Evolutionary conservation across 2,888 invertebrate species (phyloP), one percentile per base, ranked within the genome.

Genomic region (Nymphalis polychloros): DNA sequence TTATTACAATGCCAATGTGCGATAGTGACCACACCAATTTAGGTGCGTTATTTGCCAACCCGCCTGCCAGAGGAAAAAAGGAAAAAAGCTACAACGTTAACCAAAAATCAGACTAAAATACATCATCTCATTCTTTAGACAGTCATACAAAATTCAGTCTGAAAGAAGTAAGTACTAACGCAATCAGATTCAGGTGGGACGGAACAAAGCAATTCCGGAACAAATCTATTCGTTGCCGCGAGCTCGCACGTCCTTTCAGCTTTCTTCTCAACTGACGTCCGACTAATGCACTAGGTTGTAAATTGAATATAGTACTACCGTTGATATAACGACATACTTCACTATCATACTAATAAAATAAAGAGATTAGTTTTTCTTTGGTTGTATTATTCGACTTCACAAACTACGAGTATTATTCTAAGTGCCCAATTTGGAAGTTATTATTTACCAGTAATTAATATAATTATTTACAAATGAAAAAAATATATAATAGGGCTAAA

Each of bases 121-220:
- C 31, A 16, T 23, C 53, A 55, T 55, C 8, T 31, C 17, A 23
- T 55, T 55, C 27, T 31, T 23, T 8, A 55, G 53, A 8, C 31
- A 16, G 53, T 55, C 53, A 55, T 64, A 50, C 50, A n/a, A 59
- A 41, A 23, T 64, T 41, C 23, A 47, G 31, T 64, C 53, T 68
- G 46, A 57, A 65, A 61, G 60, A n/a, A 62, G 59, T 41, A 63
- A 49, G 53, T 66, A 48, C 66, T 60, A 60, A 66, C 66, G 49
- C 41, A 69, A 69, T 66, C 53, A 69, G 69, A 66, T 69, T 49
- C 69, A 69, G 69, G 69, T 69, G 66, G 63, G 63, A 46, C 53
- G 41, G 53, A 46, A 66, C 49, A 55, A 60, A 66, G 66, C 69
- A 66, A 66, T 69, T 69, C 63, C 63, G 59, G 46, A 69, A 66